Evolutionary conservation across 2,113 vertebrate species (phyloP).

Genomic region (Symphodus melops): DNA sequence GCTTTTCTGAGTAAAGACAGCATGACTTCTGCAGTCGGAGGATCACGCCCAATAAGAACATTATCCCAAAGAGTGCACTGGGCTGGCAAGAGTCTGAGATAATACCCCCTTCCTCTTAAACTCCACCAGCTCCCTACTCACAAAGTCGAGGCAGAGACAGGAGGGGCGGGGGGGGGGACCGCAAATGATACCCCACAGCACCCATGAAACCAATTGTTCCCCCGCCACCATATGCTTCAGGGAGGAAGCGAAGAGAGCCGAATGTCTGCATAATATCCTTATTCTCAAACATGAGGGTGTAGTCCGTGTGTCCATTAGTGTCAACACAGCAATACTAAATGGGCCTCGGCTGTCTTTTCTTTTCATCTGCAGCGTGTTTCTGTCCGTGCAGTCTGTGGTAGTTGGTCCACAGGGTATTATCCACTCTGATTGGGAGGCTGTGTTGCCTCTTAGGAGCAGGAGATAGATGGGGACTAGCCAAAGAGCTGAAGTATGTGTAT

Average conservation of each 20-base stretch:
- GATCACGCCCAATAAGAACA: constrained; percentile 87
- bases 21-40: constrained; percentile 84
- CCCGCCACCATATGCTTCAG: constrained; percentile 60
- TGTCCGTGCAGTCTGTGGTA: constrained; percentile 67
- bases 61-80: constrained; percentile 86
- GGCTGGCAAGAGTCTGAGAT: constrained; percentile 83
- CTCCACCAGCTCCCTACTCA: constrained; percentile 70
- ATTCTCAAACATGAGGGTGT: constrained; percentile 79
- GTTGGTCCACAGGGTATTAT: constrained; percentile 82
- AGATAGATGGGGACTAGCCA: constrained; percentile 78
- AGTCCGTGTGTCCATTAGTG: constrained; percentile 75
- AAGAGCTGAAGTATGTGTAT: constrained; percentile 65
- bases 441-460: constrained; percentile 72
- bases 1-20: constrained; percentile 85
- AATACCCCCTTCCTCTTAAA: constrained; percentile 82
- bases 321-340: constrained; percentile 74
- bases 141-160: constrained; percentile 68
- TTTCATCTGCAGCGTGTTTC: constrained; percentile 62
- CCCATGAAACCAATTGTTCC: constrained; percentile 75
- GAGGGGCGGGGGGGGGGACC: constrained; percentile 58
- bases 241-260: constrained; percentile 55
- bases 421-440: constrained; percentile 79
- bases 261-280: constrained; percentile 77
- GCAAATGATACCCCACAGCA: constrained; percentile 74
- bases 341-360: constrained; percentile 68